A percentile compares a stretch with the other conserved stretches of the same genome.
Conservation (phyloP, 2,113 vertebrate species). For the Cheirogaleus medius region DNA sequence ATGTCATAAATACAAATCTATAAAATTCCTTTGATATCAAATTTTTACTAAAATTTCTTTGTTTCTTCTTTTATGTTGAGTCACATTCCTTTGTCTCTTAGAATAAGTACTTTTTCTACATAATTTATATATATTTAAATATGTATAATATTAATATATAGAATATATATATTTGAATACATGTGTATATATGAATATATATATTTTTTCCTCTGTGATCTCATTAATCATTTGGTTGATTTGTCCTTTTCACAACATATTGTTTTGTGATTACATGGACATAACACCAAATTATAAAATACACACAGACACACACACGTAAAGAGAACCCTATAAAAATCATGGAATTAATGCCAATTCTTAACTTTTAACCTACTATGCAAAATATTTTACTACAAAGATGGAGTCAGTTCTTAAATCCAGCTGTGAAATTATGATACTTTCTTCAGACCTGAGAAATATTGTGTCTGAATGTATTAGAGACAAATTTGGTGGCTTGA, state of each 20-base stretch:
- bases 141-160: neutral
- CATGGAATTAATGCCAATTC: neutral
- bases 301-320: neutral
- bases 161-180: neutral
- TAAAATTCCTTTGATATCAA: neutral
- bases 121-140: neutral
- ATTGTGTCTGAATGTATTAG: neutral
- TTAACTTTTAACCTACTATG: neutral
- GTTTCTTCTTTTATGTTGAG: neutral
- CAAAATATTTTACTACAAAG: neutral
- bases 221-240: neutral
- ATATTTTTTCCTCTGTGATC: neutral
- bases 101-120: neutral
- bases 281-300: neutral
- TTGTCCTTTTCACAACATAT: neutral
- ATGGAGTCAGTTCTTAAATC: neutral
- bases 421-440: neutral
- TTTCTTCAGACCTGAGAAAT: neutral
- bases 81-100: neutral
- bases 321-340: conserved; percentile 1
- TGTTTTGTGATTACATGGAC: neutral
- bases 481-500: neutral
- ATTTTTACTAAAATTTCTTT: neutral
- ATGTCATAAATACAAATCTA: neutral
- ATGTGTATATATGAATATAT: neutral